Percentiles rank a stretch among this genome's conserved stretches.
These are phyloP conservation scores for Paedocypris micromegethes DNA, from an alignment of 2,797 vertebrate genomes.

Conservation along the genomic window DNA sequence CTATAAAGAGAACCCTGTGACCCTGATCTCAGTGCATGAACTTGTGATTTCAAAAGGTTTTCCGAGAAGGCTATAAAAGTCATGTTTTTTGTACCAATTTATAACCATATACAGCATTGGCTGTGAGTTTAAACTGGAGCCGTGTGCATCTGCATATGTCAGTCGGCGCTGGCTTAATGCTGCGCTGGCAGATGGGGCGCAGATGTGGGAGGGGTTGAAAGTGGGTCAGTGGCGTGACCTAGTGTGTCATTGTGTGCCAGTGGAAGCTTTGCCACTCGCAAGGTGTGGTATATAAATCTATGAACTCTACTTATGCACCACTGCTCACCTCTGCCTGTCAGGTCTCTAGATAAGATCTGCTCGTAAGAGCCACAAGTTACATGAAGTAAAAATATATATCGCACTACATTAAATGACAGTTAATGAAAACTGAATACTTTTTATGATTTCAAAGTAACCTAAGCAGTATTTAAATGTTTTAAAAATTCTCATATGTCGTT, in stretches of 20 bases:
- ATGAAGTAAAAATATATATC: no score
- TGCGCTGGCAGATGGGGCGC: conserved; percentile 62
- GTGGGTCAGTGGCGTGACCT: conserved; percentile 46
- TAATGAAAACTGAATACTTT: no score
- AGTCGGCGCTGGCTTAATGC: conserved; percentile 62
- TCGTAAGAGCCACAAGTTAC: no score
- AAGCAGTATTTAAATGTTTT: no score
- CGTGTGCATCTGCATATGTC: conserved; percentile 26
- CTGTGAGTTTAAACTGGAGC: not conserved
- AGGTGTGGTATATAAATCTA: no score
- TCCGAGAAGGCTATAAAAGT: not conserved
- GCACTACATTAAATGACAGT: no score
- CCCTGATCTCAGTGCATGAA: conserved; percentile 8
- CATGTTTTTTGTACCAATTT: not conserved
- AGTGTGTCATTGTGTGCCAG: conserved; percentile 22
- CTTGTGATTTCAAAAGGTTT: not conserved
- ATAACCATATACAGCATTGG: not conserved
- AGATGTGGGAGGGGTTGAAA: conserved; percentile 41
- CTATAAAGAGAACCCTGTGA: conserved; percentile 6
- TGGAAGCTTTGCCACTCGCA: conserved; percentile 25
- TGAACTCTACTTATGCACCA: no score
- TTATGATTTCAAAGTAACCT: no score
- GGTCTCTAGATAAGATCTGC: no score
- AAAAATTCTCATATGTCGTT: no score
- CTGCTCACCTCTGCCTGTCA: no score